phyloP scores from a whole-genome alignment of 2,888 invertebrate genomes.

The Melinopterus prodromus region DNA sequence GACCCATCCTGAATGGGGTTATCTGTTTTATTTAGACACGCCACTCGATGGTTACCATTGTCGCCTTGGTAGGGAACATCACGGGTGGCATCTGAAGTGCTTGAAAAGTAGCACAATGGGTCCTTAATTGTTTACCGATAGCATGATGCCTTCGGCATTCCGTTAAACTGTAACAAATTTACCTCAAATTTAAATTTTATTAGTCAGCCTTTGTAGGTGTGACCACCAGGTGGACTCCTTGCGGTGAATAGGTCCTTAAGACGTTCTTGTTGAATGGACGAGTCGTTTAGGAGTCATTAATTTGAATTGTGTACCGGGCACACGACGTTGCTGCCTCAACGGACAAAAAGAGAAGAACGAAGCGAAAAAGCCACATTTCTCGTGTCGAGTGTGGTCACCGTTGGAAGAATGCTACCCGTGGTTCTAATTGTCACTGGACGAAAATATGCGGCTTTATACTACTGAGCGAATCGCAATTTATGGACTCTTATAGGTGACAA shows the following conservation, averaged over 20 bases:
- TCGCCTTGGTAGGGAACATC: not conserved
- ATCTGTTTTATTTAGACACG: slow-evolving; percentile 52
- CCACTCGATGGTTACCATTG: slow-evolving; percentile 50
- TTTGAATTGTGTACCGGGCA: slow-evolving; percentile 20
- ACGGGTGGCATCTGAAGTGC: slow-evolving; percentile 17
- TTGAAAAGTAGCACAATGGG: not conserved
- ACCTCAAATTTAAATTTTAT: slow-evolving; percentile 36
- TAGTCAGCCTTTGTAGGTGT: slow-evolving; percentile 12
- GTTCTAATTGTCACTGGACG: not conserved
- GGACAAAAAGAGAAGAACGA: not conserved
- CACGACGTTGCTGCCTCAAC: slow-evolving; percentile 7
- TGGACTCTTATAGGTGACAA: not conserved
- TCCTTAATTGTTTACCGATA: not conserved
- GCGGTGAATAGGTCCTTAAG: slow-evolving; percentile 12
- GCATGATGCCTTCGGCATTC: slow-evolving; percentile 20
- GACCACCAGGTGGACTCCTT: not conserved
- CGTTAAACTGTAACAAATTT: slow-evolving; percentile 33
- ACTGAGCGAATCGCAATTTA: not conserved
- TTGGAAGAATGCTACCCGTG: not conserved
- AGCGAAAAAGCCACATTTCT: not conserved
- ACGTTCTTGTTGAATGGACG: slow-evolving; percentile 18
- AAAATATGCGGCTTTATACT: not conserved
- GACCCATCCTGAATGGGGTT: slow-evolving; percentile 44
- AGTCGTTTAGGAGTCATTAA: slow-evolving; percentile 26
- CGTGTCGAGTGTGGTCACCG: not conserved